Conservation (phyloP, 1,140 invertebrate species). For the Sweltsa coloradensis region DNA sequence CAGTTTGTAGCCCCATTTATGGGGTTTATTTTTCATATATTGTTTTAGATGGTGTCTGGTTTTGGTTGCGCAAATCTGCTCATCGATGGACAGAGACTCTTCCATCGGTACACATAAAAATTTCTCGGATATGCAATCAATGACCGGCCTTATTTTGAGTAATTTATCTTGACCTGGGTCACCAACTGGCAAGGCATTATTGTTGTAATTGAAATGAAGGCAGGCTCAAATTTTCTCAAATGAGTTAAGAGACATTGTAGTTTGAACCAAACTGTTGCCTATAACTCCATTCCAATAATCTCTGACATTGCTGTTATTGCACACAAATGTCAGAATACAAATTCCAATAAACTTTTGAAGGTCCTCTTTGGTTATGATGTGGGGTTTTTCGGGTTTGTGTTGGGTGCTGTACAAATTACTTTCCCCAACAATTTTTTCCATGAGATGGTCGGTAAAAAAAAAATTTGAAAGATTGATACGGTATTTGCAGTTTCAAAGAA, state of each 20-base stretch:
- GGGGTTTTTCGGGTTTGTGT: background rate
- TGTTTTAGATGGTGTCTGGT: conserved; percentile 22
- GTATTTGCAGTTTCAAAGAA: background rate
- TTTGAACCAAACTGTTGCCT: background rate
- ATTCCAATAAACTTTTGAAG: background rate
- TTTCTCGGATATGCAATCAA: conserved; percentile 14
- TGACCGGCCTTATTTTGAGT: conserved; percentile 19
- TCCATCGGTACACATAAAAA: conserved; percentile 17
- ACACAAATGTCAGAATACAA: background rate
- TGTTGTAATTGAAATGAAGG: conserved; percentile 25
- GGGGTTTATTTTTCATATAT: conserved; percentile 25
- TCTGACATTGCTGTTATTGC: background rate
- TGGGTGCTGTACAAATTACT: background rate
- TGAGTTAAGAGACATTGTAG: conserved; percentile 23
- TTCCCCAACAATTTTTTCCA: background rate
- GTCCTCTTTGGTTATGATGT: background rate
- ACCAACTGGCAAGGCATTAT: conserved; percentile 14
- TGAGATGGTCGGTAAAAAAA: background rate
- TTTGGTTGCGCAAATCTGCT: conserved; percentile 26
- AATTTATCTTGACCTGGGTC: conserved; percentile 16
- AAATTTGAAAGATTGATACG: conserved; percentile 1
- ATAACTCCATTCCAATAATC: background rate
- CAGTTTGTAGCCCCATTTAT: conserved; percentile 26
- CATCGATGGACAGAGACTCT: conserved; percentile 23
- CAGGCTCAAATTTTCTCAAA: conserved; percentile 25